Evolutionary conservation across 2,888 invertebrate genomes (phyloP).

Genomic region (Ischnus inquisitorius): DNA sequence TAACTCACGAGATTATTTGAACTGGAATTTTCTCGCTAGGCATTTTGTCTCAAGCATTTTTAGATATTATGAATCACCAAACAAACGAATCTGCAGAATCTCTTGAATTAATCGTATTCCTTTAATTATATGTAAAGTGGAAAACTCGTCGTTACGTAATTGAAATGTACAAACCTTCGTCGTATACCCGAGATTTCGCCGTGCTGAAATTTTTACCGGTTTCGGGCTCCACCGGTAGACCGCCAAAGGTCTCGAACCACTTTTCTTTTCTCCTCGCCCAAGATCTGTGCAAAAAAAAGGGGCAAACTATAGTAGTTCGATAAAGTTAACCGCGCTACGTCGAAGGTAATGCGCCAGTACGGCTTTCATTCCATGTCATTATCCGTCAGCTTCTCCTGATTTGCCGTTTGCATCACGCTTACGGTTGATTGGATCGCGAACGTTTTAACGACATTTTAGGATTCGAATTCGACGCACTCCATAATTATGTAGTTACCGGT

Average conservation of each 20-base stretch:
- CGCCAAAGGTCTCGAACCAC: constrained; percentile 77
- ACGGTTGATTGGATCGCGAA: not conserved
- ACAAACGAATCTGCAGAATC: constrained; percentile 59
- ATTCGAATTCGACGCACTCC: not conserved
- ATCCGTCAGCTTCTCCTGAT: constrained; percentile 11
- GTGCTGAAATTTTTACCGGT: constrained; percentile 75
- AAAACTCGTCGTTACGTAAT: not conserved
- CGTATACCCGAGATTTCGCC: constrained; percentile 76
- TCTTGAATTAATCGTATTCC: constrained; percentile 55
- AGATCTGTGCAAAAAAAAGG: constrained; percentile 72
- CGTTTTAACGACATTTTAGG: not conserved
- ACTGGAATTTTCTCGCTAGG: too few relatives aligned
- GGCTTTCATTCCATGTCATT: constrained; percentile 23
- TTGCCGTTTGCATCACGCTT: constrained; percentile 23
- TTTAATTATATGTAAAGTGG: not conserved
- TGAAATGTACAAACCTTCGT: constrained; percentile 75
- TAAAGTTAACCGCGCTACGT: constrained; percentile 16
- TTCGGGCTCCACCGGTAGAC: constrained; percentile 71
- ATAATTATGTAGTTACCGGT: not conserved
- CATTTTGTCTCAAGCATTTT: too few relatives aligned
- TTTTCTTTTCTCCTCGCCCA: constrained; percentile 78
- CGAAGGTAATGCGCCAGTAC: constrained; percentile 1
- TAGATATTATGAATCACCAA: too few relatives aligned
- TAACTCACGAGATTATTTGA: too few relatives aligned
- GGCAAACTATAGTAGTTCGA: constrained; percentile 7